phyloP scores from a whole-genome alignment of 2,113 vertebrate genomes.

The Archilochus colubris region DNA sequence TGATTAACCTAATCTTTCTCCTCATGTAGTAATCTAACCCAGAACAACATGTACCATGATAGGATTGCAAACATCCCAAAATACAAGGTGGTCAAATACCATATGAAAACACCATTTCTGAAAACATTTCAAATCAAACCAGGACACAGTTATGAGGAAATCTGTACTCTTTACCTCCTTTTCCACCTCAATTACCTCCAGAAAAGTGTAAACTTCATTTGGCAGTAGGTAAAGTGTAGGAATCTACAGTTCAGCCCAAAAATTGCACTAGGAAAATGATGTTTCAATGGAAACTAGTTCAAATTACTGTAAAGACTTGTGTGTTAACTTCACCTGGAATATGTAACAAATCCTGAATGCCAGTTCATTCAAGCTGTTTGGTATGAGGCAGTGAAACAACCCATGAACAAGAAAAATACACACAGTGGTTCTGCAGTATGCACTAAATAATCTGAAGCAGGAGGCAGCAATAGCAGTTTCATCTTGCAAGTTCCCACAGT shows the following conservation, averaged over 20 bases:
- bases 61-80: background rate
- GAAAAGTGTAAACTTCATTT: background rate
- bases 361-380: slow-evolving; percentile 85
- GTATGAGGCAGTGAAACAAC: slow-evolving; percentile 85
- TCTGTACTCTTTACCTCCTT: background rate
- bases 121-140: background rate
- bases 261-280: slow-evolving; percentile 26
- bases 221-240: background rate
- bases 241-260: slow-evolving; percentile 3
- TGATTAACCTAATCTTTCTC: background rate
- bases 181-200: background rate
- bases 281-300: slow-evolving; percentile 27
- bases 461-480: slow-evolving; percentile 79
- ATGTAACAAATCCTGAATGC: slow-evolving; percentile 78
- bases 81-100: background rate
- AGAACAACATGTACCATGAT: background rate
- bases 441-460: slow-evolving; percentile 83
- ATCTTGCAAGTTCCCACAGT: slow-evolving; percentile 69
- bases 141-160: background rate
- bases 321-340: slow-evolving; percentile 62
- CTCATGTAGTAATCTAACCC: background rate
- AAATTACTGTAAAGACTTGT: slow-evolving; percentile 43
- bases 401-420: slow-evolving; percentile 86
- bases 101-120: background rate
- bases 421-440: slow-evolving; percentile 79